phyloP scores from a whole-genome alignment of 2,797 vertebrate species.

The Xenentodon cancila region DNA sequence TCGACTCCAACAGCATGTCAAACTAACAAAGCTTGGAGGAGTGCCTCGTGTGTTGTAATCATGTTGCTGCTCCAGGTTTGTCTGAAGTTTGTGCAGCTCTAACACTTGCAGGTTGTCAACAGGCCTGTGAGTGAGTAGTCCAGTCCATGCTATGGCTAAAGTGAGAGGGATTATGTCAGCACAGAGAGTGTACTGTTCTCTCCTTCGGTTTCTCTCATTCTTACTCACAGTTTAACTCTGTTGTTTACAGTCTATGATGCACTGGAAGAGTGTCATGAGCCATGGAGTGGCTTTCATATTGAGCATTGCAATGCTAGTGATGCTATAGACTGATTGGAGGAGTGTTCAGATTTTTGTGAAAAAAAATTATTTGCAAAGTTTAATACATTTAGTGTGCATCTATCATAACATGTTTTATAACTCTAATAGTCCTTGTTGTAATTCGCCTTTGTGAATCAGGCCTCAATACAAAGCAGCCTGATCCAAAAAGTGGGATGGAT shows the following conservation, averaged over 20 bases:
- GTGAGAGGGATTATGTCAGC: slow-evolving; percentile 72
- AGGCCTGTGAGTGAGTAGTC: slow-evolving; percentile 46
- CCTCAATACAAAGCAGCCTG: slow-evolving; percentile 9
- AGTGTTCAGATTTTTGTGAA: no score
- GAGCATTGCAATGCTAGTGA: background rate
- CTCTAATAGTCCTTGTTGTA: background rate
- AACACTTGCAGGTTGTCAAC: slow-evolving; percentile 54
- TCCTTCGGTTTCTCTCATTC: slow-evolving; percentile 39
- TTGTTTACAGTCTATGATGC: slow-evolving; percentile 54
- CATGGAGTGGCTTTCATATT: background rate
- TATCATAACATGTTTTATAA: background rate
- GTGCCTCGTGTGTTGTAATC: slow-evolving; percentile 45
- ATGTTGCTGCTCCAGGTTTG: slow-evolving; percentile 35
- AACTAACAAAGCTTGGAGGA: slow-evolving; percentile 52
- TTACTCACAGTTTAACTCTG: slow-evolving; percentile 43
- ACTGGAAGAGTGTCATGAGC: slow-evolving; percentile 33
- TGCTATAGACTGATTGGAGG: background rate
- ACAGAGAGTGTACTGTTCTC: slow-evolving; percentile 73
- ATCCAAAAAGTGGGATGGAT: slow-evolving; percentile 33
- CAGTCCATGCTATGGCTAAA: slow-evolving; percentile 61
- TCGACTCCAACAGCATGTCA: slow-evolving; percentile 41
- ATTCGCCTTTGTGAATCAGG: no score
- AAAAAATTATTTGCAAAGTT: background rate
- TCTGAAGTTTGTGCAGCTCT: slow-evolving; percentile 45
- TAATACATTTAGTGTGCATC: background rate